Evolutionary conservation across 2,797 vertebrate species (phyloP), one percentile per base, ranked within the genome.

Genomic region (Australoheros facetus): DNA sequence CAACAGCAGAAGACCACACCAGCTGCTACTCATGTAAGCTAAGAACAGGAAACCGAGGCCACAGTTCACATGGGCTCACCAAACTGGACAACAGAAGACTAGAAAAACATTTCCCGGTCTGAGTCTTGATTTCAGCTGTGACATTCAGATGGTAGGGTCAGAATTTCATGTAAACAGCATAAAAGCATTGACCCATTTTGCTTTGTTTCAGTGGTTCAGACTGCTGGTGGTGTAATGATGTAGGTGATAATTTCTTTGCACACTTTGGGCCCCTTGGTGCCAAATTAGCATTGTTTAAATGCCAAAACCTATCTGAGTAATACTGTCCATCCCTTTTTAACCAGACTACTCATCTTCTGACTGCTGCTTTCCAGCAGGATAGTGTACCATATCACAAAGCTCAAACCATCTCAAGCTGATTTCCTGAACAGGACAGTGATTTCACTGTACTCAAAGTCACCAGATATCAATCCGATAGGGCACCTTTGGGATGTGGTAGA

Each of bases 321-420:
- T 48, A 42, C 28, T 11, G 23, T n/a, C 64, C 28, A 64, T 28
- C 59, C 56, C 55, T 77, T 71, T 62, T 80, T 83, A 78, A 80
- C 74, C 74, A 72, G 48, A 78, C 72, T 73, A 85, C 39, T 32
- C 55, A 80, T 82, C 79, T 86, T 86, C 84, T 86, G 79, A 88
- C 88, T 77, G 77, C 80, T 88, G 81, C 79, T 88, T 88, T 87
- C 82, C 79, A 90, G 89, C 71, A 82, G 70, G 71, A 87, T 80
- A 81, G 81, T 1, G 2, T 54, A 9, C 48, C 79, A 69, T 12
- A 39, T 85, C 82, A 64, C 7, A 80, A 64, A 82, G 71, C 32
- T 56, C 4, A 28, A 9, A 54, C 58, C 3, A 17, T 71, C 30
- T 84, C 60, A 79, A 34, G 28, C 42, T 51, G 10, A 16, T 51